Percentiles rank a stretch among this genome's conserved stretches.
Evolutionary conservation across 2,888 invertebrate genomes (phyloP).

Genomic region (Chrysolina americana): DNA sequence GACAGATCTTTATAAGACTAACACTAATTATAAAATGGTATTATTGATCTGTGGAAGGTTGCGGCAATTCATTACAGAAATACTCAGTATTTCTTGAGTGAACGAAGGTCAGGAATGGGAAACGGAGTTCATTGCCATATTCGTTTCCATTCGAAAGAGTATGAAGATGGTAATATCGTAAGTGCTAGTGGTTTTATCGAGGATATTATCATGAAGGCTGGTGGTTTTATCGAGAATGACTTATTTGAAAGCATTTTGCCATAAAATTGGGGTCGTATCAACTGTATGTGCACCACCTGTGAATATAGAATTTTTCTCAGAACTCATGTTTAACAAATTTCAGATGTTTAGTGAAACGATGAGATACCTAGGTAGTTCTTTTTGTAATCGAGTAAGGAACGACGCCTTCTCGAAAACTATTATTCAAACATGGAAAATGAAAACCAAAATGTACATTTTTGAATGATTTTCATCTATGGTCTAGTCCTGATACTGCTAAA

Average conservation of each 20-base stretch:
- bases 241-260: background rate
- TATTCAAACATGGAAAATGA: too few species aligned
- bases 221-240: background rate
- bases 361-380: too few species aligned
- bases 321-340: too few species aligned
- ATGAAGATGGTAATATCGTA: background rate
- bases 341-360: too few species aligned
- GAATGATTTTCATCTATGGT: too few species aligned
- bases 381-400: too few species aligned
- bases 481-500: too few species aligned
- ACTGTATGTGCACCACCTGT: background rate
- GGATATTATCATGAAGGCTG: background rate
- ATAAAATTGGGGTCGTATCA: background rate
- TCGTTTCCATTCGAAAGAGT: background rate
- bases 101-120: conserved; percentile 18
- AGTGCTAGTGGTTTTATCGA: background rate
- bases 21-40: conserved; percentile 25
- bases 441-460: too few species aligned
- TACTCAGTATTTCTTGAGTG: background rate
- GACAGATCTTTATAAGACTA: conserved; percentile 21
- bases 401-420: too few species aligned
- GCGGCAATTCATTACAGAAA: conserved; percentile 16
- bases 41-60: conserved; percentile 17
- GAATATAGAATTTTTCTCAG: too few species aligned
- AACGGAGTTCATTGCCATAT: conserved; percentile 6